These are phyloP conservation scores for Artibeus lituratus DNA, from an alignment of 2,797 vertebrate species.

Conservation along the genomic window DNA sequence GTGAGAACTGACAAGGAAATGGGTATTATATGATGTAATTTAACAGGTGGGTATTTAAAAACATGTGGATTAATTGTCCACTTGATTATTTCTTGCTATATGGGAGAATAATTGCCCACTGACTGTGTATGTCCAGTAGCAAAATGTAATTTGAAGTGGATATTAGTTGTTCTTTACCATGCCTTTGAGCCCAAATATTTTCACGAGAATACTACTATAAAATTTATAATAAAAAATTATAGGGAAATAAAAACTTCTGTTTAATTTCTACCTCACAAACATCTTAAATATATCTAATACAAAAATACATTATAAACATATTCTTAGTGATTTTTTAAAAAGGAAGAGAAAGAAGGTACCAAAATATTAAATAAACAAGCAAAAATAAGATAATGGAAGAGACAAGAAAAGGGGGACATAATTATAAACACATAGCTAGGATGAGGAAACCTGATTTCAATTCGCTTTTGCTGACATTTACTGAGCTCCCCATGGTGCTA, in stretches of 20 bases:
- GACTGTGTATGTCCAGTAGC: constrained; percentile 4
- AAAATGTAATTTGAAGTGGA: constrained; percentile 52
- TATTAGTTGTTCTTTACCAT: constrained; percentile 24
- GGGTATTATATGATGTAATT: neutral
- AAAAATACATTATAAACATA: neutral
- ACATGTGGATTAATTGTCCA: constrained; percentile 21
- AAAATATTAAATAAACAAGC: neutral
- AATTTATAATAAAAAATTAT: constrained; percentile 39
- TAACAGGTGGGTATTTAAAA: constrained; percentile 18
- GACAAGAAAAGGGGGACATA: neutral
- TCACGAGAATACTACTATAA: neutral
- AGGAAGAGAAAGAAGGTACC: neutral
- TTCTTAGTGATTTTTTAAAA: neutral
- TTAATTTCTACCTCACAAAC: constrained; percentile 29
- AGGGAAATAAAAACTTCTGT: constrained; percentile 34
- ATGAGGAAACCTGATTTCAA: neutral
- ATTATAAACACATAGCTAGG: neutral
- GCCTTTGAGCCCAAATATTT: constrained; percentile 26
- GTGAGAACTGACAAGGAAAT: constrained; percentile 5
- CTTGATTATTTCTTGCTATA: constrained; percentile 54
- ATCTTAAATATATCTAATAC: neutral
- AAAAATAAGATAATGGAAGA: neutral
- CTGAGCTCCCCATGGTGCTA: neutral
- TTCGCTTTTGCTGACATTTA: neutral
- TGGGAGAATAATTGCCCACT: constrained; percentile 18